Conservation (phyloP, 2,888 invertebrate species). For the Zeuzera pyrina region DNA sequence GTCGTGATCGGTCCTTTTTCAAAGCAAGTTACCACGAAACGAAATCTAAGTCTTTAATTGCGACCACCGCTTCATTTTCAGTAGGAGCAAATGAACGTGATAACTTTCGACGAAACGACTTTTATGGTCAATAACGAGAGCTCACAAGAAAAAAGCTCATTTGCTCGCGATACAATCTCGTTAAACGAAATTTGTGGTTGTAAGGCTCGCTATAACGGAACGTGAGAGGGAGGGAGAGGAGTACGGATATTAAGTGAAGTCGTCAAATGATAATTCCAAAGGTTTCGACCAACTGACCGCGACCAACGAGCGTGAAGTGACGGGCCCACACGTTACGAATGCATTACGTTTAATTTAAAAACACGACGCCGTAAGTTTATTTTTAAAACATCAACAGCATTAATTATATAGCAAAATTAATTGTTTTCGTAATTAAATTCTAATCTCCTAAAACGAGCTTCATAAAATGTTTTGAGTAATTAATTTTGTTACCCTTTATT, state of each 20-base stretch:
- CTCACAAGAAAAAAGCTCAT: constrained; percentile 24
- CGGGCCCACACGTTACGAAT: constrained; percentile 34
- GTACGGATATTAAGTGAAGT: constrained; percentile 27
- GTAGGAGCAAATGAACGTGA: constrained; percentile 21
- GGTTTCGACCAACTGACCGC: constrained; percentile 22
- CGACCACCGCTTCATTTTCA: constrained; percentile 22
- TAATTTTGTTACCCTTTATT: constrained; percentile 26
- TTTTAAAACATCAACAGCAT: constrained; percentile 32
- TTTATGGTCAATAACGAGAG: constrained; percentile 33
- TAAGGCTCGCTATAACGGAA: constrained; percentile 24
- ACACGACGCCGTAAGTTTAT: constrained; percentile 29
- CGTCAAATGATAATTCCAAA: constrained; percentile 21
- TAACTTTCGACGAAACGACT: constrained; percentile 33
- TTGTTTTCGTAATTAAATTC: constrained; percentile 45
- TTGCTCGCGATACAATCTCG: constrained; percentile 29
- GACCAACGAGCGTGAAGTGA: constrained; percentile 33
- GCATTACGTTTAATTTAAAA: constrained; percentile 32
- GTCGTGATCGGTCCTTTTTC: constrained; percentile 38
- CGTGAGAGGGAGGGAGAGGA: constrained; percentile 19
- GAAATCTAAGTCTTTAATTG: constrained; percentile 34
- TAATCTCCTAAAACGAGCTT: constrained; percentile 40
- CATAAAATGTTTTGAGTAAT: constrained; percentile 42
- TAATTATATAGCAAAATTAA: constrained; percentile 31
- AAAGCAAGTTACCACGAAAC: constrained; percentile 34
- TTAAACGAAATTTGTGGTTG: constrained; percentile 12